phyloP scores from a whole-genome alignment of 1,140 invertebrate genomes.

The Conus ventricosus region DNA sequence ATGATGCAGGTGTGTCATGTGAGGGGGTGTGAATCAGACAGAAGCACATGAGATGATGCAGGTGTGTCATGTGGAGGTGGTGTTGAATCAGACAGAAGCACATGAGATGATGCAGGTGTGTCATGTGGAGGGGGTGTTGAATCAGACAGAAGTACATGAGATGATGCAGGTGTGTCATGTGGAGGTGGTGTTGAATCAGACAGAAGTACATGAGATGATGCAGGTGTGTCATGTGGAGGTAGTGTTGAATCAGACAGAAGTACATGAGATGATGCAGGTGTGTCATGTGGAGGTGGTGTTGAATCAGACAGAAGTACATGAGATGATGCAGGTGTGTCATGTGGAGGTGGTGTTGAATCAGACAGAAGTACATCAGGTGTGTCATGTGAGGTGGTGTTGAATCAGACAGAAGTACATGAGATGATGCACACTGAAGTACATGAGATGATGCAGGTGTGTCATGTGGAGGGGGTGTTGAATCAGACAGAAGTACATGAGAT shows the following conservation, averaged over 20 bases:
- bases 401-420: no score
- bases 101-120: constrained; percentile 75
- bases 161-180: constrained; percentile 62
- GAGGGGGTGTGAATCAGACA: not conserved
- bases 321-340: no score
- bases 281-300: no score
- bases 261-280: not conserved
- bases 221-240: not conserved
- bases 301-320: no score
- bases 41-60: not conserved
- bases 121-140: not conserved
- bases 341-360: no score
- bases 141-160: not conserved
- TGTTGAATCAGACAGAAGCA: constrained; percentile 72
- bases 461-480: not conserved
- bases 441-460: constrained; percentile 72
- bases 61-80: not conserved
- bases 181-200: constrained; percentile 40
- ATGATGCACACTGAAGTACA: constrained; percentile 79
- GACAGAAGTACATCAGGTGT: no score
- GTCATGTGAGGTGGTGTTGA: no score
- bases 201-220: not conserved
- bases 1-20: not conserved
- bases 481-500: not conserved
- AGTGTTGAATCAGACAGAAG: not conserved